Percentiles rank a stretch among this genome's conserved stretches.
Evolutionary conservation across 1,140 invertebrate genomes (phyloP).

Genomic region (Leptinotarsa undecemlineata): DNA sequence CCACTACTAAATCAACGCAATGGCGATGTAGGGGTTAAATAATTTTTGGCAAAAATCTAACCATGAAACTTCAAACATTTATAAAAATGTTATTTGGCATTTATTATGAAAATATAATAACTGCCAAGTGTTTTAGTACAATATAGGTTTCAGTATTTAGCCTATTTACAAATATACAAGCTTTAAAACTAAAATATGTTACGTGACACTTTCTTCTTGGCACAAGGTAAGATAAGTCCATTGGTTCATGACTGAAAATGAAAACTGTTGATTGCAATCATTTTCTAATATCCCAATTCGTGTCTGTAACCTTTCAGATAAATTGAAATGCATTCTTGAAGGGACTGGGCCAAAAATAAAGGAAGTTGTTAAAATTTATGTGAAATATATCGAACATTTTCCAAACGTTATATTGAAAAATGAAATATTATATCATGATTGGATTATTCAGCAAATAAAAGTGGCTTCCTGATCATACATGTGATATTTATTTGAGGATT

Average conservation of each 20-base stretch:
- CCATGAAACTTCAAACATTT: constrained; percentile 48
- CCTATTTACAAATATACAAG: constrained; percentile 55
- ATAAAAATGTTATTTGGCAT: constrained; percentile 33
- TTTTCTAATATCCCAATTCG: no score
- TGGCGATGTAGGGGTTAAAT: constrained; percentile 46
- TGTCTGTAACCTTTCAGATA: no score
- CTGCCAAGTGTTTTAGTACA: constrained; percentile 34
- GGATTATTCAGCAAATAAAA: no score
- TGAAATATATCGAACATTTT: no score
- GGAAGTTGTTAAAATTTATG: no score
- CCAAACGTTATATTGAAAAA: no score
- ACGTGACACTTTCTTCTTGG: constrained; percentile 50
- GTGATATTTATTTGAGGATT: no score
- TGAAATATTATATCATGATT: no score
- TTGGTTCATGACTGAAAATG: constrained; percentile 1
- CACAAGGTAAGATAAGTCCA: constrained; percentile 29
- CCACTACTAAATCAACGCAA: constrained; percentile 44
- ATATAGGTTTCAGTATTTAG: constrained; percentile 34
- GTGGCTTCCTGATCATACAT: no score
- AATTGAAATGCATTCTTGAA: no score
- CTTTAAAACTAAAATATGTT: constrained; percentile 48
- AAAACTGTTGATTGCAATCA: no score
- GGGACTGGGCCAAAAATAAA: no score
- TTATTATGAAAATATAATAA: constrained; percentile 28
- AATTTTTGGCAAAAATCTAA: constrained; percentile 46